Evolutionary conservation across 2,888 invertebrate species (phyloP).

Genomic region (Aproaerema taeniolella): DNA sequence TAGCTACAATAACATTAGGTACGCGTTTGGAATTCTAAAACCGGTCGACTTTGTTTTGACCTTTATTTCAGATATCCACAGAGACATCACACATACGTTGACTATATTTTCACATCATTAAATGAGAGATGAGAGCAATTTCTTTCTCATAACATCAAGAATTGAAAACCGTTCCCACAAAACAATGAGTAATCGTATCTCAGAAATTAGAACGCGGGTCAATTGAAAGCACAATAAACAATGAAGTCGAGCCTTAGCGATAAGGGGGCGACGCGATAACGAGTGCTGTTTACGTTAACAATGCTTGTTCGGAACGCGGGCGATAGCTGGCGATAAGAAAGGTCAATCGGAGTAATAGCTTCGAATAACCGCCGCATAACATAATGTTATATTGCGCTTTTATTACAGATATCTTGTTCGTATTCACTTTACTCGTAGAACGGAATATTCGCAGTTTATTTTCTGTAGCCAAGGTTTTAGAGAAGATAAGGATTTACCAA

Average conservation of each 20-base stretch:
- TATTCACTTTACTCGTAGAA: too few species aligned
- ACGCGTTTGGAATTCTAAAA: too few species aligned
- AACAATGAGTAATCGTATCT: conserved; percentile 29
- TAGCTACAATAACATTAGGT: too few species aligned
- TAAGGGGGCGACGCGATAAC: conserved; percentile 40
- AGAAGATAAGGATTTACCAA: too few species aligned
- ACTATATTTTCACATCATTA: too few species aligned
- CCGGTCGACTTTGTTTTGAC: too few species aligned
- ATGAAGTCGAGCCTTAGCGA: conserved; percentile 28
- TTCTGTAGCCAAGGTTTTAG: neutral
- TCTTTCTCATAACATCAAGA: too few species aligned
- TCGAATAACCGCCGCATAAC: conserved; percentile 26
- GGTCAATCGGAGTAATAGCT: conserved; percentile 35
- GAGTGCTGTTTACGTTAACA: conserved; percentile 39
- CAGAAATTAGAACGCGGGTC: conserved; percentile 33
- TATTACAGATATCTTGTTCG: too few species aligned
- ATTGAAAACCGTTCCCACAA: conserved; percentile 6
- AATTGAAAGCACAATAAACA: conserved; percentile 41
- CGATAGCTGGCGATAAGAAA: conserved; percentile 43
- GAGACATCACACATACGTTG: too few species aligned
- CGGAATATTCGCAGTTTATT: conserved; percentile 18
- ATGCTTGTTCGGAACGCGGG: conserved; percentile 34
- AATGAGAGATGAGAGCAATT: too few species aligned
- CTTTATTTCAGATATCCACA: too few species aligned
- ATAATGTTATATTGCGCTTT: too few species aligned